Evolutionary conservation across 2,888 invertebrate genomes (phyloP).

Genomic region (Dynastes tityus): DNA sequence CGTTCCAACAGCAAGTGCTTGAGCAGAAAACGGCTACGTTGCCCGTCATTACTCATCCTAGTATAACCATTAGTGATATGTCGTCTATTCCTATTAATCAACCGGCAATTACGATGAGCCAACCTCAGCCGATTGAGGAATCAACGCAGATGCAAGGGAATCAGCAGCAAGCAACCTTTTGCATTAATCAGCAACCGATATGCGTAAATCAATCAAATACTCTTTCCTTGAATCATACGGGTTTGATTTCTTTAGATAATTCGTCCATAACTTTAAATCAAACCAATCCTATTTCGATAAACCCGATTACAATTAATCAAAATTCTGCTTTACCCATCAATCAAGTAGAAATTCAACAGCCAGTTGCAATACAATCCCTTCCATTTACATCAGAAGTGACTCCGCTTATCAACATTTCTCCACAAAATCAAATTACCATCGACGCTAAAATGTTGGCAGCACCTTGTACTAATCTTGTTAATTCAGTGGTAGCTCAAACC

Average conservation of each 20-base stretch:
- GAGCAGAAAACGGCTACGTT: constrained; percentile 49
- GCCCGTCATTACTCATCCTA: constrained; percentile 48
- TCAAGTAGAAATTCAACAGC: constrained; percentile 61
- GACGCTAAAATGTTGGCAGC: constrained; percentile 63
- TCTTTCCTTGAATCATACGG: constrained; percentile 52
- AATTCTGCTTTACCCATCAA: constrained; percentile 55
- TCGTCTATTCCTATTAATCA: constrained; percentile 47
- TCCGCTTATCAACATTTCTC: constrained; percentile 63
- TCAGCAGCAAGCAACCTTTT: constrained; percentile 56
- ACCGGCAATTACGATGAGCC: constrained; percentile 46
- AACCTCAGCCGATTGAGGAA: constrained; percentile 46
- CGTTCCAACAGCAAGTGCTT: constrained; percentile 53
- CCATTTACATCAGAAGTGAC: constrained; percentile 61
- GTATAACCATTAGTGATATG: constrained; percentile 41
- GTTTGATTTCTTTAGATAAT: constrained; percentile 55
- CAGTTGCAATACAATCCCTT: constrained; percentile 65
- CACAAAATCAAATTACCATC: constrained; percentile 64
- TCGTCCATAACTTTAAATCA: constrained; percentile 53
- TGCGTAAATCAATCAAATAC: constrained; percentile 62
- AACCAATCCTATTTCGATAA: constrained; percentile 49
- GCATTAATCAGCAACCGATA: constrained; percentile 63
- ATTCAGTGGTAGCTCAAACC: constrained; percentile 59
- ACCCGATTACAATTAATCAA: constrained; percentile 60
- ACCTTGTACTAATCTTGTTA: constrained; percentile 58
- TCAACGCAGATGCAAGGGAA: constrained; percentile 25